Percentiles rank a stretch among this genome's conserved stretches.
Conservation (phyloP, 2,113 vertebrate species). For the Mustela lutreola region DNA sequence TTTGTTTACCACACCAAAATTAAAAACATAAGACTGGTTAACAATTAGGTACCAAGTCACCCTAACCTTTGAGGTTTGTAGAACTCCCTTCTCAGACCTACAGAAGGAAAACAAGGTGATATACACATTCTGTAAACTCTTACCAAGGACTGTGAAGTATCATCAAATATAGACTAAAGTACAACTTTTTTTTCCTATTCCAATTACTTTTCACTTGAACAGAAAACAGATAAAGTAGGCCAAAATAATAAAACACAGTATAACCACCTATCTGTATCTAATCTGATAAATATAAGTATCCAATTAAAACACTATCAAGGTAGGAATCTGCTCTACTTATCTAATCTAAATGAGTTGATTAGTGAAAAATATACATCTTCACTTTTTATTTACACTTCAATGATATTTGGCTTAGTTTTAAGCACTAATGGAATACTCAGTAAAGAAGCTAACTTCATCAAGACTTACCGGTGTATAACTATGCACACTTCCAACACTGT, state of each 20-base stretch:
- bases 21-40: slow-evolving; percentile 27
- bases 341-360: slow-evolving; percentile 1
- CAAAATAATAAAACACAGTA: not conserved
- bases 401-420: slow-evolving; percentile 49
- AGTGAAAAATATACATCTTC: slow-evolving; percentile 10
- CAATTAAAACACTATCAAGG: slow-evolving; percentile 40
- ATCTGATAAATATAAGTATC: not conserved
- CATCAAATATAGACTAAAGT: not conserved
- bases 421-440: slow-evolving; percentile 33
- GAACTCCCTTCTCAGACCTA: slow-evolving; percentile 32
- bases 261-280: not conserved
- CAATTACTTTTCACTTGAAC: not conserved
- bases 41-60: not conserved
- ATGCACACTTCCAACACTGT: slow-evolving; percentile 95
- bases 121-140: not conserved
- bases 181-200: not conserved
- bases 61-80: not conserved
- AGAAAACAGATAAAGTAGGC: slow-evolving; percentile 17
- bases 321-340: slow-evolving; percentile 31
- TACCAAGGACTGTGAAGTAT: not conserved
- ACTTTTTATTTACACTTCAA: slow-evolving; percentile 41
- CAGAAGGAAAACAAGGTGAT: not conserved
- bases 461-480: slow-evolving; percentile 93
- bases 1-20: slow-evolving; percentile 28
- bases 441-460: slow-evolving; percentile 57